Conservation (phyloP, 2,888 invertebrate species). For the Cheilosia urbana region DNA sequence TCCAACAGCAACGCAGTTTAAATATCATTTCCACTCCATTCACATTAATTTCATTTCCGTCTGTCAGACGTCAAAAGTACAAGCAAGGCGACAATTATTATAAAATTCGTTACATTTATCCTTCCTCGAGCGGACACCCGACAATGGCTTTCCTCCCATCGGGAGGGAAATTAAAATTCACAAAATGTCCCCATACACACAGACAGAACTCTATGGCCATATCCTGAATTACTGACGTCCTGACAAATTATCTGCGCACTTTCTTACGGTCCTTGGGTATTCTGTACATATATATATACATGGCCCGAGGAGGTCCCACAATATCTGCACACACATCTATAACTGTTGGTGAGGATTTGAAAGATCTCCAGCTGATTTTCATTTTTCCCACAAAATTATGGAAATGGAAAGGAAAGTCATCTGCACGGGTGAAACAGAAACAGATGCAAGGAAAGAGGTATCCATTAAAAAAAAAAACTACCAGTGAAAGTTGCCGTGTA, state of each 20-base stretch:
- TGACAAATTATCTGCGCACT: slow-evolving; percentile 48
- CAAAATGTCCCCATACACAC: not conserved
- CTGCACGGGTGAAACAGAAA: not conserved
- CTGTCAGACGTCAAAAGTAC: slow-evolving; percentile 17
- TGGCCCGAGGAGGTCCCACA: not conserved
- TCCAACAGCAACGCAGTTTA: slow-evolving; percentile 1
- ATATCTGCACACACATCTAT: not conserved
- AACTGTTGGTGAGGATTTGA: slow-evolving; percentile 47
- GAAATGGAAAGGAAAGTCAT: slow-evolving; percentile 4
- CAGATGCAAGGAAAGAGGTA: slow-evolving; percentile 10
- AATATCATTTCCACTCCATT: slow-evolving; percentile 35
- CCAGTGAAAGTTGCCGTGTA: slow-evolving; percentile 52
- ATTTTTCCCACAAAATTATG: not conserved
- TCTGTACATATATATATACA: not conserved
- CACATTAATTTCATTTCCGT: slow-evolving; percentile 35
- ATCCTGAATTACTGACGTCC: slow-evolving; percentile 53
- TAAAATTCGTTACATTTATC: slow-evolving; percentile 18
- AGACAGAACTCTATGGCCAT: slow-evolving; percentile 13
- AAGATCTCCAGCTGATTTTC: slow-evolving; percentile 32
- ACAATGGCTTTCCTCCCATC: slow-evolving; percentile 5
- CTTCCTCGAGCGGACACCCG: not conserved
- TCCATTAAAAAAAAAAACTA: slow-evolving; percentile 26
- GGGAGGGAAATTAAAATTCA: slow-evolving; percentile 20
- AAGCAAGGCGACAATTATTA: slow-evolving; percentile 28
- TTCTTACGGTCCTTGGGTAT: slow-evolving; percentile 9